Percentiles rank a stretch among this genome's conserved stretches.
Evolutionary conservation across 2,113 vertebrate species (phyloP).

Genomic region (Spheniscus mendiculus): DNA sequence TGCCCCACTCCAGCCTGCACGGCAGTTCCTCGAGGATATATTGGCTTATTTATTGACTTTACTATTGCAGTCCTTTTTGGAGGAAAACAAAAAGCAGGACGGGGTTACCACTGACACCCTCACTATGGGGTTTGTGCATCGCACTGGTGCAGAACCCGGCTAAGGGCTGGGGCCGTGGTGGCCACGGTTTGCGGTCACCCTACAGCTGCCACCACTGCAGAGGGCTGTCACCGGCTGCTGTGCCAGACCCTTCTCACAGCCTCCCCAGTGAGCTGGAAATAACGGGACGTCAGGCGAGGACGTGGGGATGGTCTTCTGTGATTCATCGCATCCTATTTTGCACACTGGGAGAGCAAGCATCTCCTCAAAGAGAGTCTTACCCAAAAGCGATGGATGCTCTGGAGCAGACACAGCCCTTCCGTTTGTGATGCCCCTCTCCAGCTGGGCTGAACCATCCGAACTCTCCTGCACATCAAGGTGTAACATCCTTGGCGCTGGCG

Average conservation of each 20-base stretch:
- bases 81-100: neutral
- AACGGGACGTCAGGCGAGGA: fast-evolving
- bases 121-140: fast-evolving
- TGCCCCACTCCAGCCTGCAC: neutral
- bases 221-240: neutral
- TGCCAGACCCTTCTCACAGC: neutral
- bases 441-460: neutral
- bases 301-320: neutral
- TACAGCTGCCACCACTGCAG: neutral
- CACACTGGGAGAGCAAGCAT: neutral
- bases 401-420: neutral
- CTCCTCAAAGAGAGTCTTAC: neutral
- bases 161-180: neutral
- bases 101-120: neutral
- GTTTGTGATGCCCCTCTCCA: neutral
- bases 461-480: no score
- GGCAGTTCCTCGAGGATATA: neutral
- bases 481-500: neutral
- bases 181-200: neutral
- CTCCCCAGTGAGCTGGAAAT: neutral
- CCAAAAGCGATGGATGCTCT: neutral
- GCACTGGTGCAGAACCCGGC: neutral
- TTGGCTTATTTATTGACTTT: neutral
- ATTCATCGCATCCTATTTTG: neutral
- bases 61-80: fast-evolving